Conservation (phyloP, 37 sponge, comb jelly and placozoan genomes). For the Haliclona indistincta region DNA sequence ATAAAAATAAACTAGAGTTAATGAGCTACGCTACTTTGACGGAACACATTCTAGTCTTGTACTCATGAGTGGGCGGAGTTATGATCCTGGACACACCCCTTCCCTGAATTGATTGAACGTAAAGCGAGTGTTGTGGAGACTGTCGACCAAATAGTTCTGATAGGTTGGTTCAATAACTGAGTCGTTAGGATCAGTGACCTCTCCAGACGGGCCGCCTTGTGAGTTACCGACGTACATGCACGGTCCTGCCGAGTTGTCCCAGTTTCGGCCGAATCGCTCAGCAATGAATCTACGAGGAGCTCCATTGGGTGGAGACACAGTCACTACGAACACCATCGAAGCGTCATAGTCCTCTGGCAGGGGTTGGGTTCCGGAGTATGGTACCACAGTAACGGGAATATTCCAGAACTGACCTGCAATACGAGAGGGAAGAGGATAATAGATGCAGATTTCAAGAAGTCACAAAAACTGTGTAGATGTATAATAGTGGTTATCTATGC, state of each 20-base stretch:
- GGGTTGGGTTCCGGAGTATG: constrained; percentile 1
- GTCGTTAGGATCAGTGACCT: constrained; percentile 13
- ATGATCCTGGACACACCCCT: constrained; percentile 14
- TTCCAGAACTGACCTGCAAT: constrained; percentile 85
- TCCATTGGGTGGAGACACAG: constrained; percentile 15
- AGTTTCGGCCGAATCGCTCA: constrained; percentile 30
- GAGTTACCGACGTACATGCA: constrained; percentile 68
- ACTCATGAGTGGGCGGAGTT: too few species aligned
- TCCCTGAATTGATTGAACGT: constrained; percentile 32
- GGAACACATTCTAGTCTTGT: too few species aligned
- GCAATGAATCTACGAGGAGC: constrained; percentile 41
- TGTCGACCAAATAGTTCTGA: constrained; percentile 27
- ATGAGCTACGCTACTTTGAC: too few species aligned
- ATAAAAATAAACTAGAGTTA: too few species aligned
- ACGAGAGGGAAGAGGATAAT: background rate
- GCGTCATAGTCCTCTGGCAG: background rate
- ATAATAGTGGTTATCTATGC: too few species aligned
- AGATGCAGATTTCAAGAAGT: too few species aligned
- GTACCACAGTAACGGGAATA: constrained; percentile 43
- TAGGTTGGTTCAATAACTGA: constrained; percentile 68
- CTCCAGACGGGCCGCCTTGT: constrained; percentile 53
- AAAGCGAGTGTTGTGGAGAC: constrained; percentile 28
- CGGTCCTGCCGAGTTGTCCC: constrained; percentile 55
- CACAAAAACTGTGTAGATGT: too few species aligned
- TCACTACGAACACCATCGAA: constrained; percentile 34